phyloP scores from a whole-genome alignment of 1,140 invertebrate genomes.

The Octopus sinensis region DNA sequence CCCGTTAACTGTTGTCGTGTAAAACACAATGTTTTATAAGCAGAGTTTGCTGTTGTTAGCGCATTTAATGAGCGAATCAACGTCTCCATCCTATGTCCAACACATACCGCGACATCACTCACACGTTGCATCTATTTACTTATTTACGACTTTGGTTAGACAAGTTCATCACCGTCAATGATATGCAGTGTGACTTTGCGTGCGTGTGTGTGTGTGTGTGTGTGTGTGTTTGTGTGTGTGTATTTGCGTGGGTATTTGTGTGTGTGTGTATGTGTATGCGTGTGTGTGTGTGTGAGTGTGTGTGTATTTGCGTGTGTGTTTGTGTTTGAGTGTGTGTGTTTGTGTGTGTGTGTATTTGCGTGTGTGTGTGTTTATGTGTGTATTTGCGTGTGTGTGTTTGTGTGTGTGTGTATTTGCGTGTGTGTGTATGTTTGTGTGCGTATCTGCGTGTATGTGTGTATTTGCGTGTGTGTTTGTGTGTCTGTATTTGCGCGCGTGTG shows the following conservation, averaged over 20 bases:
- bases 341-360: neutral
- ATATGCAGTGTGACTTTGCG: neutral
- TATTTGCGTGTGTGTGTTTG: neutral
- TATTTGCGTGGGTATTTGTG: neutral
- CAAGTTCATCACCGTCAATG: too few relatives aligned
- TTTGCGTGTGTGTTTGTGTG: neutral
- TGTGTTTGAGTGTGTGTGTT: neutral
- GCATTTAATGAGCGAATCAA: too few relatives aligned
- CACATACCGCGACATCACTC: too few relatives aligned
- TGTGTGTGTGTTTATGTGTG: neutral
- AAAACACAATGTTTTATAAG: too few relatives aligned
- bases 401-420: neutral
- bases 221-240: neutral
- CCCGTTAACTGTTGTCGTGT: too few relatives aligned
- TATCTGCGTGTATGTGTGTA: neutral
- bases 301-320: neutral
- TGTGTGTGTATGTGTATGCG: neutral
- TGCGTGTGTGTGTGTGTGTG: neutral
- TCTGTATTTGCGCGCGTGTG: neutral
- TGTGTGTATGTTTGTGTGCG: neutral
- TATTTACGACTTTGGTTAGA: too few relatives aligned
- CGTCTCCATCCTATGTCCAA: too few relatives aligned
- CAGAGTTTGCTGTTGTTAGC: too few relatives aligned
- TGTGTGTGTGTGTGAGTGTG: neutral
- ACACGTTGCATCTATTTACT: too few relatives aligned